Conservation (phyloP, 2,113 vertebrate genomes). For the Nycticorax nycticorax region DNA sequence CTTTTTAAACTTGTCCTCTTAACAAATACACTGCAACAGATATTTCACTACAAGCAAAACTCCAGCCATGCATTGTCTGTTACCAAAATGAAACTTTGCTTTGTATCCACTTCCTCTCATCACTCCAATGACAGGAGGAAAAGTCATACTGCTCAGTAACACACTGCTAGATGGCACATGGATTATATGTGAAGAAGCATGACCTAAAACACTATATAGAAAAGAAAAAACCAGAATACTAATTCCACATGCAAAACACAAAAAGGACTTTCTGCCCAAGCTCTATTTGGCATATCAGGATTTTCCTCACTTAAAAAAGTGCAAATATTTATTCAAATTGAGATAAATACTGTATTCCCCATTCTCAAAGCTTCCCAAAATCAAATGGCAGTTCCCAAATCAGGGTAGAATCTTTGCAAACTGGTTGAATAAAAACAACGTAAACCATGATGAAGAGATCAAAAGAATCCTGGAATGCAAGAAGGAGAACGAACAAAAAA, state of each 20-base stretch:
- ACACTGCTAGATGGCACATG: not conserved
- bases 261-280: not conserved
- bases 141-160: not conserved
- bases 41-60: not conserved
- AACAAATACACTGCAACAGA: not conserved
- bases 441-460: not conserved
- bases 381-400: not conserved
- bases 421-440: not conserved
- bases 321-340: not conserved
- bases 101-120: not conserved
- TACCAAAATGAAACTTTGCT: not conserved
- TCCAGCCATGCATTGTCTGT: not conserved
- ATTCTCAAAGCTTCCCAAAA: not conserved
- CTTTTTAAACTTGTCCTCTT: not conserved
- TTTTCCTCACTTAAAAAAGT: not conserved
- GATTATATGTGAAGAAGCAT: not conserved
- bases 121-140: not conserved
- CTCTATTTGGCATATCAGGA: not conserved
- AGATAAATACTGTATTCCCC: not conserved
- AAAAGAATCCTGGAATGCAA: constrained; percentile 30
- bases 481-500: not conserved
- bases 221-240: not conserved
- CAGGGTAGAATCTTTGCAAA: not conserved
- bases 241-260: not conserved
- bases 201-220: not conserved